Percentiles rank a stretch among this genome's conserved stretches.
These are phyloP conservation scores for Actinernus sp. DNA, from an alignment of 92 coral and sea anemone species.

Conservation along the genomic window DNA sequence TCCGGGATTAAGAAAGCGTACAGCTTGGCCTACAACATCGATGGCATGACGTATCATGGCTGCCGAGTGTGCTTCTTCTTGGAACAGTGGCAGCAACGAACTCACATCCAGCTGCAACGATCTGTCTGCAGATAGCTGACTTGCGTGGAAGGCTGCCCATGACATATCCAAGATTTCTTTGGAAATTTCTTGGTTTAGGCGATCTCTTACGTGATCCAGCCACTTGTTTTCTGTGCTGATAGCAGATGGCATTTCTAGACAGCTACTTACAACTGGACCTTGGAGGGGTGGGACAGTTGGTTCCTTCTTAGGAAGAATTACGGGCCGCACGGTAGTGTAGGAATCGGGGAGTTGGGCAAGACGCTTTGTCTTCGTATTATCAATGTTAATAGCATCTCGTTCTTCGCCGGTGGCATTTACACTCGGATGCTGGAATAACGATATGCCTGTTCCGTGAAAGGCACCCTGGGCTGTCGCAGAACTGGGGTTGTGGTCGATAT, in stretches of 20 bases:
- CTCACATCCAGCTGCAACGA: slow-evolving; percentile 22
- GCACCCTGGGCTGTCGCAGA: slow-evolving; percentile 54
- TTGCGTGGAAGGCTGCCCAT: slow-evolving; percentile 66
- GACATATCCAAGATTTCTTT: slow-evolving; percentile 53
- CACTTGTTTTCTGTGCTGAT: slow-evolving; percentile 48
- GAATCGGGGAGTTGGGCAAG: slow-evolving; percentile 57
- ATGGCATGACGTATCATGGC: slow-evolving; percentile 73
- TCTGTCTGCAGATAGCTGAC: slow-evolving; percentile 18
- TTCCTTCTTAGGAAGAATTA: slow-evolving; percentile 35
- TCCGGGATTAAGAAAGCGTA: slow-evolving; percentile 37
- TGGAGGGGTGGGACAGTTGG: slow-evolving; percentile 48
- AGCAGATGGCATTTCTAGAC: slow-evolving; percentile 21
- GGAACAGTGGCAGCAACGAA: slow-evolving; percentile 48
- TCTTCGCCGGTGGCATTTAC: slow-evolving; percentile 49
- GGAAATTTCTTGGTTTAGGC: slow-evolving; percentile 49
- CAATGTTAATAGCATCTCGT: slow-evolving; percentile 20
- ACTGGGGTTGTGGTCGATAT: slow-evolving; percentile 77
- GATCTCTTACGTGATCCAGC: slow-evolving; percentile 56
- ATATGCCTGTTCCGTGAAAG: slow-evolving; percentile 51
- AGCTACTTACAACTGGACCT: slow-evolving; percentile 50
- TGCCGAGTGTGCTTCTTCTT: slow-evolving; percentile 53
- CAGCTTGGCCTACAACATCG: slow-evolving; percentile 51
- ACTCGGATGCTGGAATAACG: slow-evolving; percentile 62
- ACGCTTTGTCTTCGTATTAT: slow-evolving; percentile 34
- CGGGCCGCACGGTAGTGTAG: slow-evolving; percentile 45